Percentiles rank a stretch among this genome's conserved stretches.
phyloP scores from a whole-genome alignment of 2,888 invertebrate genomes.

The Podabrus alpinus region DNA sequence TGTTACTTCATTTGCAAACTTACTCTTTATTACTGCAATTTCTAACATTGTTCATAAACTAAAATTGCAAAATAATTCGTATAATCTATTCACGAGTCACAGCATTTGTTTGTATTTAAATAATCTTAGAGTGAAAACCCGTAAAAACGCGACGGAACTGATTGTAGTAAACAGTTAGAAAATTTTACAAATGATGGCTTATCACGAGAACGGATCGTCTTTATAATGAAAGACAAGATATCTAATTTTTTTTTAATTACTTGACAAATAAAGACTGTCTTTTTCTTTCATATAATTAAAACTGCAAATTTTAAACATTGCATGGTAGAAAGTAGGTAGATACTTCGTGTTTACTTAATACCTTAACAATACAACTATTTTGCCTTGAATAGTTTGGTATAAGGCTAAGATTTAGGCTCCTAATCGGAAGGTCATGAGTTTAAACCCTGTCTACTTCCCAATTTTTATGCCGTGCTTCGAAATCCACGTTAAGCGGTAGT shows the following conservation, averaged over 20 bases:
- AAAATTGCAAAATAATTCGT: constrained; percentile 17
- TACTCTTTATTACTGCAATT: neutral
- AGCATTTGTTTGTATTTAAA: constrained; percentile 16
- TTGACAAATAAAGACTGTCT: neutral
- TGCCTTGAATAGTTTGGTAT: too few species aligned
- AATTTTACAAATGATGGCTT: constrained; percentile 13
- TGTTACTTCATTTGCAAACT: neutral
- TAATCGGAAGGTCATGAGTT: too few species aligned
- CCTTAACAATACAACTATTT: neutral
- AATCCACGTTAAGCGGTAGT: too few species aligned
- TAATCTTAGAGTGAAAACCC: constrained; percentile 17
- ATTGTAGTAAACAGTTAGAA: constrained; percentile 23
- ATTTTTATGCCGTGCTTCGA: too few species aligned
- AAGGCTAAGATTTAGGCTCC: too few species aligned
- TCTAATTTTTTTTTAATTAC: constrained; percentile 22
- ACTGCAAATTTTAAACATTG: neutral
- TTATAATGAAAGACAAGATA: constrained; percentile 22
- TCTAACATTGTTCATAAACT: neutral
- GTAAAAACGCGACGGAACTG: constrained; percentile 24
- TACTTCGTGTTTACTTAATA: neutral
- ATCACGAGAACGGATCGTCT: constrained; percentile 24
- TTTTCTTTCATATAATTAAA: neutral
- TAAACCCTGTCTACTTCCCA: too few species aligned
- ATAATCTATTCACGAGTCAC: constrained; percentile 14
- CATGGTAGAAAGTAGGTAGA: neutral